Conservation (phyloP, 2,113 vertebrate species). For the Paratilapia polleni region DNA sequence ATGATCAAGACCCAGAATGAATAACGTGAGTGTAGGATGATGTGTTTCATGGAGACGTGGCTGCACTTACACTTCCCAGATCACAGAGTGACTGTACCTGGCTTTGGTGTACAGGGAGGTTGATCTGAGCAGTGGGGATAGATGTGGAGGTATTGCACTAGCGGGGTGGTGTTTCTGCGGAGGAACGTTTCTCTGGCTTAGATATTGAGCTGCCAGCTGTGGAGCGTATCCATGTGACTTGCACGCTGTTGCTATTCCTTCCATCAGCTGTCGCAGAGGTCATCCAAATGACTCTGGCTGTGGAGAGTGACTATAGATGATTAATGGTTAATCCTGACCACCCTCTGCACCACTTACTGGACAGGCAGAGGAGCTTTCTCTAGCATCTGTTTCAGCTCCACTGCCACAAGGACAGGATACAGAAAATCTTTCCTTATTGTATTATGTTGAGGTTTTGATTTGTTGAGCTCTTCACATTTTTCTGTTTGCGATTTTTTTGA, state of each 20-base stretch:
- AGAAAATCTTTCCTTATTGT: no score
- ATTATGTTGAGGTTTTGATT: no score
- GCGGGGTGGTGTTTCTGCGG: neutral
- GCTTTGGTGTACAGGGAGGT: neutral
- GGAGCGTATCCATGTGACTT: neutral
- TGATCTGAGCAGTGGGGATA: neutral
- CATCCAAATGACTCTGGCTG: neutral
- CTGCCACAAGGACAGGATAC: no score
- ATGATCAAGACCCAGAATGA: neutral
- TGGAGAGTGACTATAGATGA: neutral
- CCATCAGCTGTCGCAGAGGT: neutral
- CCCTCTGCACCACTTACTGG: neutral
- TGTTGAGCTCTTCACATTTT: neutral
- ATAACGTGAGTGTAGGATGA: no score
- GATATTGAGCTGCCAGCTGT: neutral
- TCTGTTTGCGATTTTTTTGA: no score
- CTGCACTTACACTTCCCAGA: neutral
- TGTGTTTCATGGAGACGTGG: neutral
- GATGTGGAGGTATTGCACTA: neutral
- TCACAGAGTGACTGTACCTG: neutral
- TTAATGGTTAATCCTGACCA: neutral
- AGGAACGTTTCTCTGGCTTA: neutral
- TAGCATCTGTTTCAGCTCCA: no score
- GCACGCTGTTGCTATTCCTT: neutral
- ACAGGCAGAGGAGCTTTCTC: no score